These are phyloP conservation scores for Psephotus haematonotus DNA, from an alignment of 2,113 vertebrate genomes.

Conservation along the genomic window DNA sequence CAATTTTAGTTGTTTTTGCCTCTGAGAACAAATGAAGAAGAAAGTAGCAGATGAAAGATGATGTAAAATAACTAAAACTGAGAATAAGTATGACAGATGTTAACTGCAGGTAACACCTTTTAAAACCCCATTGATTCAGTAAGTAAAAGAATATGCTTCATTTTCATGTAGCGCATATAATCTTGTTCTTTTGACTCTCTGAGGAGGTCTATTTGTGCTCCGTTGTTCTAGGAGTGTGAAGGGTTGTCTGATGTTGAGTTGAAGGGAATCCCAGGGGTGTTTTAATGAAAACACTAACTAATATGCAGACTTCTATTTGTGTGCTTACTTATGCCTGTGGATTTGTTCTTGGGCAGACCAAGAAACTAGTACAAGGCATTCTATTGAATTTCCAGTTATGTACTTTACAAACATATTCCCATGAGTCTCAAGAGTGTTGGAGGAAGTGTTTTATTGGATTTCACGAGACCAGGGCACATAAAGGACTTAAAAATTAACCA, in stretches of 20 bases:
- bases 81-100: background rate
- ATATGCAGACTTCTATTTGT: background rate
- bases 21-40: background rate
- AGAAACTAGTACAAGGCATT: background rate
- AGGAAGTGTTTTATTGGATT: conserved; percentile 5
- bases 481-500: conserved; percentile 8
- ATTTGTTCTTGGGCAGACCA: background rate
- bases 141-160: background rate
- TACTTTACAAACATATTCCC: background rate
- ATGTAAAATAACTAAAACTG: background rate
- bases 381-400: conserved; percentile 29
- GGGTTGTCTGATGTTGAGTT: background rate
- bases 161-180: background rate
- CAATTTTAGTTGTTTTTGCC: background rate
- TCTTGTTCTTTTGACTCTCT: background rate
- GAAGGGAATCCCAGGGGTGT: background rate
- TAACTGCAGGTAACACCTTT: background rate
- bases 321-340: background rate
- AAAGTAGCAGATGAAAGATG: background rate
- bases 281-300: background rate
- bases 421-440: conserved; percentile 8
- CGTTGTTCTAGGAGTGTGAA: background rate
- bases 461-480: background rate
- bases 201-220: background rate
- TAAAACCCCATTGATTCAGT: background rate